phyloP scores from a whole-genome alignment of 1,140 invertebrate species.

The Drosophila tropicalis region DNA sequence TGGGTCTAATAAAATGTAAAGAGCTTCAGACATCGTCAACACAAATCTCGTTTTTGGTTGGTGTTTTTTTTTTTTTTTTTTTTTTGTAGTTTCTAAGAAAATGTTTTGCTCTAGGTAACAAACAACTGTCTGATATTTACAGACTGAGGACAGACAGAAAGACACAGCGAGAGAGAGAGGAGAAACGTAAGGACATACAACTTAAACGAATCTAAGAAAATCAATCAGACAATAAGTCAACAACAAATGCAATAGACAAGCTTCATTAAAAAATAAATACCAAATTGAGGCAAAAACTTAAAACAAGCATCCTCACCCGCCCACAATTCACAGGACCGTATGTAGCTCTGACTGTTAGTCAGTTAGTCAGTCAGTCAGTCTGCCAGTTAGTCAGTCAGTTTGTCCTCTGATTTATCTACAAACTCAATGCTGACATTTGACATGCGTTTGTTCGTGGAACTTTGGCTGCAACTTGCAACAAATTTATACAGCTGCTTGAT shows the following conservation, averaged over 20 bases:
- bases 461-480: conserved; percentile 36
- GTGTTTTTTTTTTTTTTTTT: not conserved
- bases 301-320: conserved; percentile 22
- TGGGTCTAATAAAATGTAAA: conserved; percentile 65
- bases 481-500: conserved; percentile 23
- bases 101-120: conserved; percentile 20
- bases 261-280: conserved; percentile 72
- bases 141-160: too few species aligned
- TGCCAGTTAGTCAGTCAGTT: conserved; percentile 16
- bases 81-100: conserved; percentile 22
- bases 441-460: conserved; percentile 53
- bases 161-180: too few species aligned
- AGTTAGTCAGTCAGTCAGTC: not conserved
- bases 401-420: conserved; percentile 55
- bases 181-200: not conserved
- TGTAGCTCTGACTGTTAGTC: conserved; percentile 18
- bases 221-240: conserved; percentile 67
- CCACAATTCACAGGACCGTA: conserved; percentile 33
- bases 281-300: conserved; percentile 27
- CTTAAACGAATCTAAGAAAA: conserved; percentile 25
- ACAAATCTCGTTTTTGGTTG: conserved; percentile 43
- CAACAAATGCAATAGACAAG: conserved; percentile 22
- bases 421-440: conserved; percentile 69
- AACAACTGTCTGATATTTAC: not conserved
- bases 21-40: conserved; percentile 38